phyloP scores from a whole-genome alignment of 1,140 invertebrate genomes.

The Octopus sinensis region DNA sequence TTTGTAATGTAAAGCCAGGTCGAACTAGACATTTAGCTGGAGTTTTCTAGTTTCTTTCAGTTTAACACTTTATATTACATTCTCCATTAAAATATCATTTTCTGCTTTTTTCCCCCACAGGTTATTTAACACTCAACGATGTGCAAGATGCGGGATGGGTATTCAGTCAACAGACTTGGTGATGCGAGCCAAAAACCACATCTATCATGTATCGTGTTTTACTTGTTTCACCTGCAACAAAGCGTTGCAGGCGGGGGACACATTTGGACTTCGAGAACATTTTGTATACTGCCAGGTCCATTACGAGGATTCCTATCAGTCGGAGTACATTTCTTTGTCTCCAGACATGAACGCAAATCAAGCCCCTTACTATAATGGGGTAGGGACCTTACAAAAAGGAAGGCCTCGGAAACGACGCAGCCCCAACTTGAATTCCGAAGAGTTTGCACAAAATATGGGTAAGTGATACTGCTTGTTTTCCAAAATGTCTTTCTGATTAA shows the following conservation, averaged over 20 bases:
- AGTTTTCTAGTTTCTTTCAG: too few species aligned
- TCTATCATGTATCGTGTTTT: constrained; percentile 55
- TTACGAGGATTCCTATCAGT: constrained; percentile 53
- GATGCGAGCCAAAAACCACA: constrained; percentile 58
- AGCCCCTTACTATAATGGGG: constrained; percentile 69
- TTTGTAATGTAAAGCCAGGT: too few species aligned
- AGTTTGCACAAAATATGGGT: constrained; percentile 22
- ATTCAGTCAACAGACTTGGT: constrained; percentile 80
- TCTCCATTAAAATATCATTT: neutral
- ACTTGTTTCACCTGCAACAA: constrained; percentile 67
- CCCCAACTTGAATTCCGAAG: constrained; percentile 47
- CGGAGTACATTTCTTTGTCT: constrained; percentile 36
- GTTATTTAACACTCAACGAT: constrained; percentile 66
- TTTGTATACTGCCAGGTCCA: constrained; percentile 59
- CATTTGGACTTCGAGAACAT: constrained; percentile 69
- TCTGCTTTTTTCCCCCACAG: constrained; percentile 39
- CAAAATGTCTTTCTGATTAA: neutral
- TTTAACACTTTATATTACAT: too few species aligned
- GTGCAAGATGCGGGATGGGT: constrained; percentile 76
- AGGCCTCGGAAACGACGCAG: constrained; percentile 77
- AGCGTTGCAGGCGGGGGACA: constrained; percentile 69
- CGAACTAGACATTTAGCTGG: too few species aligned
- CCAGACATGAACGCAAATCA: constrained; percentile 28
- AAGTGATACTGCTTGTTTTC: constrained; percentile 17
- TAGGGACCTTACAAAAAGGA: constrained; percentile 72